Base-by-base conservation (phyloP, 2,888 invertebrate genomes). In the Hipparchia sbordonii region DNA sequence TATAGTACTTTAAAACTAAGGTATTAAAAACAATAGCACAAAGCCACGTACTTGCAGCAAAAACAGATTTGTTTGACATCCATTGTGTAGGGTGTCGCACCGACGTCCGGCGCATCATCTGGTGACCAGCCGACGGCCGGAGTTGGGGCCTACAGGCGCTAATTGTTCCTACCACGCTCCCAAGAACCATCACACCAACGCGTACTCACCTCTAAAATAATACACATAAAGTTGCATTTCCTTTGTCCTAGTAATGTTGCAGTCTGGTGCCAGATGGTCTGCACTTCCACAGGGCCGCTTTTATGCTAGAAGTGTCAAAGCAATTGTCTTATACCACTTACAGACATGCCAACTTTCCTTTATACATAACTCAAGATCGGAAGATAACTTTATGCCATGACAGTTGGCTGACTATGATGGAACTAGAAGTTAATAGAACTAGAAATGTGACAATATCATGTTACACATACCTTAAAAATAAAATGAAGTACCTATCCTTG, bases 201-300 rank as follows among this genome's bases (percentile, higher is more conserved):
- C 67, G 8, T 23, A 45, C 6, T 2, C 12, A 10, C 33, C 9
- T 7, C 23, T 65, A 66, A 13, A 3, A 0, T 2, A 0, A n/a
- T 2, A 0, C 0, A 0, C 2, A 9, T 56, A 67, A 57, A 56
- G 52, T 39, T n/a, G 56, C 48, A 51, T n/a, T 67, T n/a, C 23
- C 39, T 13, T n/a, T 39, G 13, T 6, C 1, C 45, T 45, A n/a
- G 56, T 9, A 23, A 23, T 51, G 56, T 72, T 63, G 59, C 78
- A 79, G 76, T 46, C 76, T 72, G 80, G 76, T 77, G 80, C 81
- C 81, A 81, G 78, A 80, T 81, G 81, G 80, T 81, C 80, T 80
- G 74, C 76, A 63, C 72, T 62, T 60, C 67, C 70, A 73, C 60
- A 61, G 70, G 66, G 54, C 68, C 63, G 61, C 69, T 61, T 46